Conservation (phyloP, 2,888 invertebrate species). For the Lasiommata megera region DNA sequence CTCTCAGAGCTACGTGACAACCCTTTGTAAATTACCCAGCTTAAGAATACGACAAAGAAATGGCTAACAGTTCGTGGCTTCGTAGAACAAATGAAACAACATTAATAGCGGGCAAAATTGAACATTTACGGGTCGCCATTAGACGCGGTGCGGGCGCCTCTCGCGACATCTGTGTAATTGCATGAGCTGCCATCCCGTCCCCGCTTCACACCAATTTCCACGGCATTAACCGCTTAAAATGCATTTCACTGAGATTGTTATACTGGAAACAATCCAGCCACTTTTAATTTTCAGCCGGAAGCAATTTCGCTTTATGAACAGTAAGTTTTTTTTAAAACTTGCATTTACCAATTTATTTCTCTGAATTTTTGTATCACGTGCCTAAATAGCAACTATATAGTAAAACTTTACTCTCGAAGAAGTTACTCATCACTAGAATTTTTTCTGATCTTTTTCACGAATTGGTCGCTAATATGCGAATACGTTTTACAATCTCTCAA, state of each 20-base stretch:
- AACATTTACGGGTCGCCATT: conserved; percentile 47
- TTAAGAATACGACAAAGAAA: conserved; percentile 14
- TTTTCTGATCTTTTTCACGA: too few relatives aligned
- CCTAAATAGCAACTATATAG: not conserved
- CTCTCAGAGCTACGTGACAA: not conserved
- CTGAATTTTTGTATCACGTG: not conserved
- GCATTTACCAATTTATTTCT: conserved; percentile 7
- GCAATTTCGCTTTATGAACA: conserved; percentile 38
- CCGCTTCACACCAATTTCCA: conserved; percentile 67
- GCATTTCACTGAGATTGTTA: conserved; percentile 69
- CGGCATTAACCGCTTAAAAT: conserved; percentile 69
- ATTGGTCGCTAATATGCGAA: too few relatives aligned
- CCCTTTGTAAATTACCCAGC: not conserved
- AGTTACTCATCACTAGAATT: too few relatives aligned
- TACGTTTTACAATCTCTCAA: too few relatives aligned
- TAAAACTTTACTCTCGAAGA: too few relatives aligned
- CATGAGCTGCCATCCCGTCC: conserved; percentile 56
- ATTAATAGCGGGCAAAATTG: conserved; percentile 42
- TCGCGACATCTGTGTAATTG: conserved; percentile 70
- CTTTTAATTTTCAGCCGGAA: conserved; percentile 50
- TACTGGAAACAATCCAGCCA: conserved; percentile 53
- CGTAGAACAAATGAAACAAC: conserved; percentile 37
- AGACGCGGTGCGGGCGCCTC: conserved; percentile 43
- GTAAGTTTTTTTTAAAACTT: conserved; percentile 17
- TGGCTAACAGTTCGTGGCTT: conserved; percentile 21